Conservation (phyloP, 2,113 vertebrate genomes). For the Puntigrus tetrazona region DNA sequence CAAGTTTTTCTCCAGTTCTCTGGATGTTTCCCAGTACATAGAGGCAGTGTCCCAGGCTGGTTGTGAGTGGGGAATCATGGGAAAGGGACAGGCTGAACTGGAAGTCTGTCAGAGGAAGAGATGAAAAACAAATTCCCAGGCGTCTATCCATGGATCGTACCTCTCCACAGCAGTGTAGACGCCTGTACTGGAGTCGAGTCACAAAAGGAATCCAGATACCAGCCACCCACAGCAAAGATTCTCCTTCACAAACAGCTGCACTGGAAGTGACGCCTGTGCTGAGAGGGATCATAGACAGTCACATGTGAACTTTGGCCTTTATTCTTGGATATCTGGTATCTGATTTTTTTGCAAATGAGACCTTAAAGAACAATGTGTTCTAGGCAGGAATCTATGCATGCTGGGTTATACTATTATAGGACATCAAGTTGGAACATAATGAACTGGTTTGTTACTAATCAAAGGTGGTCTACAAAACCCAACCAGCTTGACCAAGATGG, state of each 20-base stretch:
- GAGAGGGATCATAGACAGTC: conserved; percentile 35
- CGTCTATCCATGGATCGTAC: conserved; percentile 77
- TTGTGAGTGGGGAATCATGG: conserved; percentile 75
- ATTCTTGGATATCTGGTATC: background rate
- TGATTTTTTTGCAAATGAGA: background rate
- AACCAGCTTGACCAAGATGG: background rate
- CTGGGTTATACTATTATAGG: background rate
- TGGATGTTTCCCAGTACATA: conserved; percentile 77
- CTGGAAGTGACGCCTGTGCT: conserved; percentile 80
- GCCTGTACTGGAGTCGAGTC: conserved; percentile 73
- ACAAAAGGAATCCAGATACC: conserved; percentile 78
- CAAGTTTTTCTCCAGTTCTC: conserved; percentile 77
- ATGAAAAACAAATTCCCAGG: conserved; percentile 75
- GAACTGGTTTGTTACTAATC: background rate
- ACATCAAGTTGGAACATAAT: background rate
- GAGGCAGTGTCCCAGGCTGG: conserved; percentile 64
- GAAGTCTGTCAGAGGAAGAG: conserved; percentile 76
- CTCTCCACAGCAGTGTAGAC: conserved; percentile 77
- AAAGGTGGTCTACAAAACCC: background rate
- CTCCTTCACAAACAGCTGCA: conserved; percentile 71
- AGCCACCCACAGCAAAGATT: conserved; percentile 79
- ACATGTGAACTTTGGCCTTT: background rate
- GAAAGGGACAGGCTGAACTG: conserved; percentile 77
- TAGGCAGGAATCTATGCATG: no score
- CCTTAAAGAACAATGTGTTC: no score